Evolutionary conservation across 2,888 invertebrate genomes (phyloP), one percentile per base, ranked within the genome.

Genomic region (Andrena bicolor): DNA sequence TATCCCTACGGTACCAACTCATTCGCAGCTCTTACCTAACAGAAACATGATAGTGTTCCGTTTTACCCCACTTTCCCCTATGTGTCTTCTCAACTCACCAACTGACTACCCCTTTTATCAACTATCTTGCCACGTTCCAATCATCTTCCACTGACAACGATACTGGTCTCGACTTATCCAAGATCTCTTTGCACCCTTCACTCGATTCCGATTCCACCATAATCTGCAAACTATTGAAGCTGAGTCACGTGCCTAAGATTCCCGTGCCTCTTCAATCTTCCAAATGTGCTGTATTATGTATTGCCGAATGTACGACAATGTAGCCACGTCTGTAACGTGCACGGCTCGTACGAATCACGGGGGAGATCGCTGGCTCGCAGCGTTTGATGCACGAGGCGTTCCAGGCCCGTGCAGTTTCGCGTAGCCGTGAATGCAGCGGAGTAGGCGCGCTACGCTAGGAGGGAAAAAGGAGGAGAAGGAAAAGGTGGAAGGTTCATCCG

Each of bases 401-500:
- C n/a, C 51, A 68, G n/a, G 32, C 41, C 10, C 7, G 49, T 20
- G 53, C 16, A 7, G 49, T 10, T 16, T 61, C 49, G 66, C 48
- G 41, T 66, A 23, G 23, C 7, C 51, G 35, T 41, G 72, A 69
- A 78, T 69, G 41, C 72, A 35, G 65, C 48, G 66, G 71, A 71
- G 83, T 77, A 77, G 70, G 56, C 65, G 72, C 23, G 41, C 53
- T 48, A 20, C 35, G 60, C 49, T 64, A 60, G 60, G 49, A 28
- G 60, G 53, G 48, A 35, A 61, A 74, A 70, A 64, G 63, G 70
- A 53, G 51, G 13, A 68, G 75, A 75, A 79, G 61, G 78, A 77
- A 82, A 79, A 85, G 79, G 76, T 79, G 82, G 86, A 80, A 79
- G 79, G 87, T 80, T 81, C 71, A 76, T 76, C 73, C 74, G 73